Evolutionary conservation across 2,888 invertebrate species (phyloP).

Genomic region (Pammene aurita): DNA sequence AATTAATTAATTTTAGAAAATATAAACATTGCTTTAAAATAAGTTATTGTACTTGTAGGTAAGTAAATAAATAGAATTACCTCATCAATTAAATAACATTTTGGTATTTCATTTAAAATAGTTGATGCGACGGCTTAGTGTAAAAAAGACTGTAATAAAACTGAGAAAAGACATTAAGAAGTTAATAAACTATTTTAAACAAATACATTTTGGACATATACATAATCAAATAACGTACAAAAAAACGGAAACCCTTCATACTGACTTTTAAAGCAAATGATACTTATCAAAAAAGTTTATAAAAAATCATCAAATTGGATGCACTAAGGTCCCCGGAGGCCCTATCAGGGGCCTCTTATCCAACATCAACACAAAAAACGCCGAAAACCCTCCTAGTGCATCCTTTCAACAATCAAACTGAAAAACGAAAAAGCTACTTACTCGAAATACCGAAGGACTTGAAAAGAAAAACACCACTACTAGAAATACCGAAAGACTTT

Average conservation of each 20-base stretch:
- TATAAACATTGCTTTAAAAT: too few species aligned
- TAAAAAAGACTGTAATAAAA: too few species aligned
- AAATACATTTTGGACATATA: too few species aligned
- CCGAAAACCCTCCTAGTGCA: constrained; percentile 69
- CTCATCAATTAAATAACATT: too few species aligned
- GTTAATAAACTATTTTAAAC: too few species aligned
- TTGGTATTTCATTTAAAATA: too few species aligned
- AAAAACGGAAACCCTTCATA: neutral
- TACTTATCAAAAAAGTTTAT: constrained; percentile 19
- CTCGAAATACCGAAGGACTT: constrained; percentile 72
- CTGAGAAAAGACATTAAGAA: too few species aligned
- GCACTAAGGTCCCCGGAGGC: constrained; percentile 61
- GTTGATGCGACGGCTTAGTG: too few species aligned
- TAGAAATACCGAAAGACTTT: constrained; percentile 65
- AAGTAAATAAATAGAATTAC: too few species aligned
- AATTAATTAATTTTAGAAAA: too few species aligned
- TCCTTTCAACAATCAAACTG: constrained; percentile 55
- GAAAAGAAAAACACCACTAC: constrained; percentile 66
- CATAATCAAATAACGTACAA: neutral
- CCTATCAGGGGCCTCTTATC: constrained; percentile 65
- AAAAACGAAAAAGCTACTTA: constrained; percentile 60
- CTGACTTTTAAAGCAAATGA: neutral
- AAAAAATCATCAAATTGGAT: constrained; percentile 74
- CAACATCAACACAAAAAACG: constrained; percentile 46
- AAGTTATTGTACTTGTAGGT: too few species aligned